These are phyloP conservation scores for Nephila pilipes DNA, from an alignment of 1,140 invertebrate species.

Conservation along the genomic window DNA sequence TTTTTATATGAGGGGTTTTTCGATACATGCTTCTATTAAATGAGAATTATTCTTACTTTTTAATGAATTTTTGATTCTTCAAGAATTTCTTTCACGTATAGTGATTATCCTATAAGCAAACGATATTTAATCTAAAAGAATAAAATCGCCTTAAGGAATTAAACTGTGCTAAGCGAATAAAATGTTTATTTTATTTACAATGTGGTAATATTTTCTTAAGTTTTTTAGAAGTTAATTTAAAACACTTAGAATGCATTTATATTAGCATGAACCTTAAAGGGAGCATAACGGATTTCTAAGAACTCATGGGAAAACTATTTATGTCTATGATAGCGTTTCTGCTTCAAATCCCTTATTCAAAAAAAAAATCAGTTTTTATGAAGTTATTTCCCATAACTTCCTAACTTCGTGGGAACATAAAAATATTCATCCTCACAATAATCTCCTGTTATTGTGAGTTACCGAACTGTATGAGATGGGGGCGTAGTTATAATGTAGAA, in stretches of 20 bases:
- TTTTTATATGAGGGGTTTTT: too few relatives aligned
- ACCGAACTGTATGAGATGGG: background rate
- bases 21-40: too few relatives aligned
- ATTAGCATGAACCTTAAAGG: background rate
- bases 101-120: too few relatives aligned
- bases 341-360: background rate
- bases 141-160: too few relatives aligned
- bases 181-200: too few relatives aligned
- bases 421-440: background rate
- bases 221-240: background rate
- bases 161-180: too few relatives aligned
- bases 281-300: background rate
- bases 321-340: too few relatives aligned
- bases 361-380: background rate
- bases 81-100: too few relatives aligned
- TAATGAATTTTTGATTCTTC: too few relatives aligned
- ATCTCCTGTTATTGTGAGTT: background rate
- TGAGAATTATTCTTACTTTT: too few relatives aligned
- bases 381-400: background rate
- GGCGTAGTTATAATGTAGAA: background rate
- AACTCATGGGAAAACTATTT: background rate
- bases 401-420: background rate
- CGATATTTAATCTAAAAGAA: too few relatives aligned
- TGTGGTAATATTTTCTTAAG: too few relatives aligned
- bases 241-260: background rate